Base-by-base conservation (phyloP, 2,888 invertebrate genomes). In the Rhingia campestris region DNA sequence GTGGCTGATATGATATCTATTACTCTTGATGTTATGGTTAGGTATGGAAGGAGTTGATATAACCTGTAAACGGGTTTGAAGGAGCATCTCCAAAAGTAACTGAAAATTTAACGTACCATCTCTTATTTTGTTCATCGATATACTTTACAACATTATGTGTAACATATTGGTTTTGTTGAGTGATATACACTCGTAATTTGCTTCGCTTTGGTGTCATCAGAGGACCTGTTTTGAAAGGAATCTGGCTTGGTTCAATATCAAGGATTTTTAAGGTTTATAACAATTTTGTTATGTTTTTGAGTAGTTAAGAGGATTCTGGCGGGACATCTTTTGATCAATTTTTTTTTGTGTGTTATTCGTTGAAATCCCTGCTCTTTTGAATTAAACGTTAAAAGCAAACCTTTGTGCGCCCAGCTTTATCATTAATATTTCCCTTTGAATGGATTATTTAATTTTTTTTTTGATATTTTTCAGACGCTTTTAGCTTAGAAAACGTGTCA, bases 251-350 rank as follows among this genome's bases (percentile, higher is more conserved):
- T 12, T 12, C 22, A 6, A 4, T 22, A 14, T 58, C 14, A 30
- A 41, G 39, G 22, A 30, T 35, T 56, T 30, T 49, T 32, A 1
- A 1, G 0, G 14, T 12, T 32, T 35, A 3, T 3, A 10, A 49
- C 0, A 32, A 63, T 47, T 63, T 37, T 63, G 33, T 12, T 59
- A 32, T 59, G 22, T 33, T 59, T 61, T 45, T 45, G 58, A 58
- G 63, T n/a, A 47, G 35, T 35, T 47, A 63, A 45, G 47, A 47
- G 63, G 63, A 63, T 63, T 63, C 37, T 22, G 10, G 45, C 22
- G 63, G 22, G 37, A 14, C 22, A 49, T 22, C 37, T 14, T 63
- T 63, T 63, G 63, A 63, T 63, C 10, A 22, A 39, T 22, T 37
- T 10, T 22, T 22, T 4, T 10, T 10, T 6, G 14, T 14, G 4